Conservation (phyloP, 2,888 invertebrate genomes). For the Ochropacha duplaris region DNA sequence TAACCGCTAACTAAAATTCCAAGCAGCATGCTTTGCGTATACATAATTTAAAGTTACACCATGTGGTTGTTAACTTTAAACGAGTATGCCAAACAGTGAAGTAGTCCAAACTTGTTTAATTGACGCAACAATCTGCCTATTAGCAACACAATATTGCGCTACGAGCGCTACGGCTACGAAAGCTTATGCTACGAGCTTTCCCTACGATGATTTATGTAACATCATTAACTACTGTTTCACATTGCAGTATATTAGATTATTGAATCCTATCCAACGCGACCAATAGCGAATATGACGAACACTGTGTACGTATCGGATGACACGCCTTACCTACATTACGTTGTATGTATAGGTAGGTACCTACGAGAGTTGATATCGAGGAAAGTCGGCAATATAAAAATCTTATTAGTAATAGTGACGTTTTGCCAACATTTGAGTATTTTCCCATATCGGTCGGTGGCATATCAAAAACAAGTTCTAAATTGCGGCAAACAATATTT, state of each 20-base stretch:
- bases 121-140: not conserved
- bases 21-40: too few species aligned
- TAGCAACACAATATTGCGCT: not conserved
- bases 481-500: slow-evolving; percentile 1
- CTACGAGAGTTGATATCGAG: not conserved
- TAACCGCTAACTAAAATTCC: too few species aligned
- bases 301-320: not conserved
- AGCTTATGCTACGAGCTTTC: not conserved
- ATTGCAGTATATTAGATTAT: not conserved
- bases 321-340: not conserved
- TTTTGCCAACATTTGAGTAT: not conserved
- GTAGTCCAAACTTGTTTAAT: slow-evolving; percentile 1
- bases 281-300: not conserved
- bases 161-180: not conserved
- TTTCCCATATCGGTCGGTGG: not conserved
- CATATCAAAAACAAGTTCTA: not conserved
- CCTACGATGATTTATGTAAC: not conserved
- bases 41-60: not conserved
- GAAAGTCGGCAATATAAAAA: not conserved
- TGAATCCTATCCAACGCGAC: not conserved
- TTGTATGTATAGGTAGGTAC: not conserved
- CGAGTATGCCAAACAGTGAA: not conserved
- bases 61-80: not conserved
- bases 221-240: not conserved
- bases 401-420: not conserved